Evolutionary conservation across 2,113 vertebrate species (phyloP).

Genomic region (Dolichotis patagonum): DNA sequence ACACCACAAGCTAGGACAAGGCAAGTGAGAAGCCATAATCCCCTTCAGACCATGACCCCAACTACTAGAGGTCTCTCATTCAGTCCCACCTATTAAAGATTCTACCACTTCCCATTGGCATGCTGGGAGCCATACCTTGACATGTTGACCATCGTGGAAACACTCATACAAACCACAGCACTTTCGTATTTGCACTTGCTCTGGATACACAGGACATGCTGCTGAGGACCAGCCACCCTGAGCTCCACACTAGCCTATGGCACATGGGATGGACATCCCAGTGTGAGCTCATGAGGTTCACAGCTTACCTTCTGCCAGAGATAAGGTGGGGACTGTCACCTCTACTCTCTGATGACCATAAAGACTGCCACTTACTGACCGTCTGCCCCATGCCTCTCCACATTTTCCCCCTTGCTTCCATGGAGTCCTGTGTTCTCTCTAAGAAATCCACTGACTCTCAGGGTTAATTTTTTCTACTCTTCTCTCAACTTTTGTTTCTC

Average conservation of each 20-base stretch:
- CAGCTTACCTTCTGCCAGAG: background rate
- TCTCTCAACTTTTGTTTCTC: background rate
- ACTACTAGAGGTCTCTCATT: background rate
- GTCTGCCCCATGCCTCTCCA: background rate
- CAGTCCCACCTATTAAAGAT: too few species aligned
- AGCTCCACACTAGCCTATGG: background rate
- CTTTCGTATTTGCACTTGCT: background rate
- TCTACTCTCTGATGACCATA: background rate
- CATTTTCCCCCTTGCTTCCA: background rate
- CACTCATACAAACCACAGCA: background rate
- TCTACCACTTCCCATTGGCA: background rate
- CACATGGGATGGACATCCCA: too few species aligned
- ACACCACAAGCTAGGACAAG: background rate
- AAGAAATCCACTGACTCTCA: background rate
- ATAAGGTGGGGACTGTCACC: rapidly evolving
- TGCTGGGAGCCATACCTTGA: background rate
- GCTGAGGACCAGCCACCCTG: background rate
- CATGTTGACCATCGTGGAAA: background rate
- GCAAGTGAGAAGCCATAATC: background rate
- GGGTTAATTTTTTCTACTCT: background rate
- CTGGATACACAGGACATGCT: background rate
- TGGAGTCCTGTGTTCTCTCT: background rate
- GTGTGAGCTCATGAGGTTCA: background rate
- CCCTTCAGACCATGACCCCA: background rate
- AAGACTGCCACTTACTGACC: background rate